These are phyloP conservation scores for Drosophila kurseongensis DNA, from an alignment of 1,140 invertebrate species.

Conservation along the genomic window DNA sequence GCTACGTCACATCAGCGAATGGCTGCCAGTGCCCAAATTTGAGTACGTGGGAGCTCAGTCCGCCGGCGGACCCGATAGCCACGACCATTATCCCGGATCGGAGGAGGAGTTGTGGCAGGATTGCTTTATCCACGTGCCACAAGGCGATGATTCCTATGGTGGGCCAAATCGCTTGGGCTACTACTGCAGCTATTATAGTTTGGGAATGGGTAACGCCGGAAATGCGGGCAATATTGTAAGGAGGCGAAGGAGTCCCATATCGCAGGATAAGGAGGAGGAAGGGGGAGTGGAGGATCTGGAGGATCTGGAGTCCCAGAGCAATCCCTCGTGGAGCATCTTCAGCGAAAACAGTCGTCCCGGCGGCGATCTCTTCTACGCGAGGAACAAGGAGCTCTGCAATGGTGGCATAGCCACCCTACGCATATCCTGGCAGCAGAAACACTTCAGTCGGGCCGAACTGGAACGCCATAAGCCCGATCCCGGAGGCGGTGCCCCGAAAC, in stretches of 20 bases:
- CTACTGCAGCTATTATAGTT: slow-evolving; percentile 49
- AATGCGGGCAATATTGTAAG: neutral
- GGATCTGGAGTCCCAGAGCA: neutral
- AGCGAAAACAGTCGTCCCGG: slow-evolving; percentile 1
- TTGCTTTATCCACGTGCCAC: slow-evolving; percentile 53
- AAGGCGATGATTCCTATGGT: slow-evolving; percentile 34
- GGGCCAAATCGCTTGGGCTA: slow-evolving; percentile 30
- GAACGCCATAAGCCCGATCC: slow-evolving; percentile 48
- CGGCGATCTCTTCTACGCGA: slow-evolving; percentile 31
- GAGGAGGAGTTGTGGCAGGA: slow-evolving; percentile 31
- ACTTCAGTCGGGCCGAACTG: slow-evolving; percentile 63
- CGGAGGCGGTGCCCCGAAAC: slow-evolving; percentile 37
- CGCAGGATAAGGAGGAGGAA: neutral
- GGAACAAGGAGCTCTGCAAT: slow-evolving; percentile 57
- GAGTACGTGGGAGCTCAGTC: slow-evolving; percentile 42
- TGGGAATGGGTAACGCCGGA: neutral
- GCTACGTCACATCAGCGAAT: slow-evolving; percentile 66
- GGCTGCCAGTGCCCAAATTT: slow-evolving; percentile 76
- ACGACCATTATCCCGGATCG: neutral
- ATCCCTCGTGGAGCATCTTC: slow-evolving; percentile 8
- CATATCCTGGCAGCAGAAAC: slow-evolving; percentile 78
- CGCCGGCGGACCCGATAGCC: neutral
- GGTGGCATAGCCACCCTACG: slow-evolving; percentile 49
- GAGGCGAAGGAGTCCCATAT: neutral
- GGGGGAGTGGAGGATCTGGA: neutral